Percentiles rank a stretch among this genome's conserved stretches.
Evolutionary conservation across 1,140 invertebrate genomes (phyloP).

Genomic region (Diabrotica virgifera): DNA sequence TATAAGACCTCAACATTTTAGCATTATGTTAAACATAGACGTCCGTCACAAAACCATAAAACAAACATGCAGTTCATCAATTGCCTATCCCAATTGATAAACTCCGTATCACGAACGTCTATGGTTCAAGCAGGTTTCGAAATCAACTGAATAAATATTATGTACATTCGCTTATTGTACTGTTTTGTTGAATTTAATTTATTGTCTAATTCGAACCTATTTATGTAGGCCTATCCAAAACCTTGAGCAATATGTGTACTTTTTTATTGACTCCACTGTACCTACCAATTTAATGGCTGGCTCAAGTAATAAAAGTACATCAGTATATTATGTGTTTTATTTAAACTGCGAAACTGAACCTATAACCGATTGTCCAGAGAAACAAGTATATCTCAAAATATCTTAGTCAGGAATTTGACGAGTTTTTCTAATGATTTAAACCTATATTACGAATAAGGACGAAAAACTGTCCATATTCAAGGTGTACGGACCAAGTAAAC

Average conservation of each 20-base stretch:
- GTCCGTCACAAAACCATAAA: background rate
- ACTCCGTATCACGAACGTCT: background rate
- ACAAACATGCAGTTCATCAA: background rate
- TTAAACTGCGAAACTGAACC: background rate
- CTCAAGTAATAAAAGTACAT: slow-evolving; percentile 12
- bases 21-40: background rate
- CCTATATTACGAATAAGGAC: too few species aligned
- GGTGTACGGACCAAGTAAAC: too few species aligned
- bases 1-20: background rate
- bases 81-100: too few species aligned
- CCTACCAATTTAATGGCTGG: slow-evolving; percentile 4
- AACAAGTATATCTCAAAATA: too few species aligned
- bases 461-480: too few species aligned
- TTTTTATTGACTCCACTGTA: slow-evolving; percentile 11
- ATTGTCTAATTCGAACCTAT: slow-evolving; percentile 9
- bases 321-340: slow-evolving; percentile 1
- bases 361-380: too few species aligned
- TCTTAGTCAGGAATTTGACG: too few species aligned
- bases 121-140: slow-evolving; percentile 12
- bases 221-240: slow-evolving; percentile 8
- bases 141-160: slow-evolving; percentile 10
- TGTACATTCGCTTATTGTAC: slow-evolving; percentile 11
- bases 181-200: slow-evolving; percentile 1
- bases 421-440: too few species aligned
- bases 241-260: slow-evolving; percentile 14